A percentile compares a stretch with the other conserved stretches of the same genome.
phyloP scores from a whole-genome alignment of 2,888 invertebrate genomes.

The Muschampia staudingeri region DNA sequence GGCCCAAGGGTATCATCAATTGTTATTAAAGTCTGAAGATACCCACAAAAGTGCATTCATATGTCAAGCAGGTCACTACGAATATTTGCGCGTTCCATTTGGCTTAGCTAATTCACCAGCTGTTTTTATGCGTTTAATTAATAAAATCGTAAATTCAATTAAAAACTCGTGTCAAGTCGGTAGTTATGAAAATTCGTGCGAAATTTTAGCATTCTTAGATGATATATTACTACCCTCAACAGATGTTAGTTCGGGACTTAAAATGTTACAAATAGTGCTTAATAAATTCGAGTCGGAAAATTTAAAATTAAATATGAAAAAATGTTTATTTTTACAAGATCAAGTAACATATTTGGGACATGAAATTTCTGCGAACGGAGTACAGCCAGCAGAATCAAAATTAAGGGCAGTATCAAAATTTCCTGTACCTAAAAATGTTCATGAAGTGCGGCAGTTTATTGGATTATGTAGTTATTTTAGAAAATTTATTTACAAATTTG shows the following conservation, averaged over 20 bases:
- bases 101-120: conserved; percentile 65
- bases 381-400: not conserved
- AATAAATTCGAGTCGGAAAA: conserved; percentile 17
- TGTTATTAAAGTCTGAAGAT: conserved; percentile 50
- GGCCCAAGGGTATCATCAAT: conserved; percentile 65
- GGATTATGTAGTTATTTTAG: conserved; percentile 18
- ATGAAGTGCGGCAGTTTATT: not conserved
- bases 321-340: conserved; percentile 17
- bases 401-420: not conserved
- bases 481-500: not conserved
- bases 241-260: conserved; percentile 53
- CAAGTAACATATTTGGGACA: conserved; percentile 18
- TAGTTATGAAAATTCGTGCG: not conserved
- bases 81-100: conserved; percentile 65
- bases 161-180: not conserved
- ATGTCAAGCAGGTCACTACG: conserved; percentile 64
- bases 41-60: conserved; percentile 66
- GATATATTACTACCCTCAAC: conserved; percentile 59
- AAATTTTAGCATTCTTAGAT: conserved; percentile 54
- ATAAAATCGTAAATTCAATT: conserved; percentile 55
- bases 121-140: conserved; percentile 61
- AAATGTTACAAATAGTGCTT: not conserved
- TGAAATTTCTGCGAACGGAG: not conserved
- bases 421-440: not conserved
- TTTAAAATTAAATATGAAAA: conserved; percentile 25